Percentiles rank a stretch among this genome's conserved stretches.
These are phyloP conservation scores for Alentia gelatinosa DNA, from an alignment of 2,888 invertebrate genomes.

Conservation along the genomic window DNA sequence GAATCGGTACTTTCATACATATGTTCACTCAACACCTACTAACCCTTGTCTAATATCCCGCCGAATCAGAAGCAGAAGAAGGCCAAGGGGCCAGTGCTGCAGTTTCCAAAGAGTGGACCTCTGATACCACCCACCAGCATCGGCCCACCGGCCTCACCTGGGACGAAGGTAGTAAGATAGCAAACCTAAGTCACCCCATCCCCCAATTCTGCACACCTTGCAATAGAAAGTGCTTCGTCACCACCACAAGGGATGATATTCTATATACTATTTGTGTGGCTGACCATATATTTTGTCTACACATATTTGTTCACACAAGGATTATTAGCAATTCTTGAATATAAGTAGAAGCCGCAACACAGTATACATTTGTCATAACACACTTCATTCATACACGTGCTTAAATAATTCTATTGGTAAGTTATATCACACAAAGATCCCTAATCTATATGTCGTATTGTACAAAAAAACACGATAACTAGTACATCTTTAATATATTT, in stretches of 20 bases:
- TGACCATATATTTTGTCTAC: not conserved
- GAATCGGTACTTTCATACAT: too few species aligned
- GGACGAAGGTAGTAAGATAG: not conserved
- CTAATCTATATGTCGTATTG: too few species aligned
- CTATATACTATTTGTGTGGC: too few species aligned
- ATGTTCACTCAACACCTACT: not conserved
- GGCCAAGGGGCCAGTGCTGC: not conserved
- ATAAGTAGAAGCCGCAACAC: too few species aligned
- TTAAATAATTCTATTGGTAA: too few species aligned
- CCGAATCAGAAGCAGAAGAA: not conserved
- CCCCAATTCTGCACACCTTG: not conserved
- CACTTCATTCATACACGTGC: too few species aligned
- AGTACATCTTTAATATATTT: too few species aligned
- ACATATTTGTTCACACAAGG: not conserved
- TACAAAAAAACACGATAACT: too few species aligned
- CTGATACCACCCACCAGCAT: not conserved
- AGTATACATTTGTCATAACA: too few species aligned
- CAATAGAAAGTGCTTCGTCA: not conserved
- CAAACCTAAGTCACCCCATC: not conserved
- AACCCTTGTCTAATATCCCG: not conserved
- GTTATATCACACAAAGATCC: too few species aligned
- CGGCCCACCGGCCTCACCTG: not conserved
- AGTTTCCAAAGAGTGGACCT: conserved; percentile 47
- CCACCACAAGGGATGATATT: not conserved
- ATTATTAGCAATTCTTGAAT: not conserved